Percentiles rank a stretch among this genome's conserved stretches.
phyloP scores from a whole-genome alignment of 2,797 vertebrate genomes.

The Sebastes hubbsi region DNA sequence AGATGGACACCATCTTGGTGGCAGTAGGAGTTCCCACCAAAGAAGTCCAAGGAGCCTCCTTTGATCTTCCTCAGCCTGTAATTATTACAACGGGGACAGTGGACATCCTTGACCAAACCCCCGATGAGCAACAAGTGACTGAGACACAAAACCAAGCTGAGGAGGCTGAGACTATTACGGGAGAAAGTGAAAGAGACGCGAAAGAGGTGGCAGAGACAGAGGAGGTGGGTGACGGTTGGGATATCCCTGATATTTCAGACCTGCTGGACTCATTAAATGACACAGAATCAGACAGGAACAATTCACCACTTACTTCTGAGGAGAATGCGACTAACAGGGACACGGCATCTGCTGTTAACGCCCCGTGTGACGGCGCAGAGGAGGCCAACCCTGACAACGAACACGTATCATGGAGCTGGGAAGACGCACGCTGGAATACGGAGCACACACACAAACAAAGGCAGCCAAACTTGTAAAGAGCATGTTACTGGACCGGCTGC shows the following conservation, averaged over 20 bases:
- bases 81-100: slow-evolving; percentile 18
- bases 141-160: slow-evolving; percentile 29
- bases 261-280: slow-evolving; percentile 77
- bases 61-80: slow-evolving; percentile 42
- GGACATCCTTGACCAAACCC: slow-evolving; percentile 24
- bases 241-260: slow-evolving; percentile 85
- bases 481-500: slow-evolving; percentile 51
- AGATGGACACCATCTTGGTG: slow-evolving; percentile 94
- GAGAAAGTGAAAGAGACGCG: slow-evolving; percentile 1
- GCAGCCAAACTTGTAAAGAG: slow-evolving; percentile 49
- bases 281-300: slow-evolving; percentile 37
- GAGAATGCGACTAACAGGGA: neutral
- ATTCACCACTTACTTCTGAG: neutral
- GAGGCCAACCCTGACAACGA: slow-evolving; percentile 56
- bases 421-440: slow-evolving; percentile 73
- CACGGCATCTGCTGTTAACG: neutral
- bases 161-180: neutral
- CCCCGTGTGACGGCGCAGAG: slow-evolving; percentile 6
- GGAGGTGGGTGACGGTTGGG: slow-evolving; percentile 73
- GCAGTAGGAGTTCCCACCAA: slow-evolving; percentile 91
- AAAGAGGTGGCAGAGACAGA: slow-evolving; percentile 19
- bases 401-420: slow-evolving; percentile 77
- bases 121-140: slow-evolving; percentile 2
- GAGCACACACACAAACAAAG: slow-evolving; percentile 51
- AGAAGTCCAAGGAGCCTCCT: slow-evolving; percentile 71